These are phyloP conservation scores for Mandrillus leucophaeus DNA, from an alignment of 2,113 vertebrate species.

Conservation along the genomic window DNA sequence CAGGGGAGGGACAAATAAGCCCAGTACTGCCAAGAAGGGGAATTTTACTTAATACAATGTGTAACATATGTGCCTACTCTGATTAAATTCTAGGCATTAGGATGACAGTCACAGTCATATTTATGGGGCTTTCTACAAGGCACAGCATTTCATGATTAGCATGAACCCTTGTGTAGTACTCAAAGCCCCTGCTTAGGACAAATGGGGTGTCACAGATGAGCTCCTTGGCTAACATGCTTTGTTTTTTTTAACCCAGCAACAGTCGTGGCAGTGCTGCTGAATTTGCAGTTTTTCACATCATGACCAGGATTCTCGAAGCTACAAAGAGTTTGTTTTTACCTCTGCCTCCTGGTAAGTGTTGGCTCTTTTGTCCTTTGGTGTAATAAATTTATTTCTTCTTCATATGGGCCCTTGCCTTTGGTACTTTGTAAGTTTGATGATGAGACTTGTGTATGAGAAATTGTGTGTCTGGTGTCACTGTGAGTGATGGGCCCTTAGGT, in stretches of 20 bases:
- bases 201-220: background rate
- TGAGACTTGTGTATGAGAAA: background rate
- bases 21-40: background rate
- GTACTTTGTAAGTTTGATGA: background rate
- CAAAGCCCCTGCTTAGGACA: background rate
- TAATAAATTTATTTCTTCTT: background rate
- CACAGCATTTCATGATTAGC: background rate
- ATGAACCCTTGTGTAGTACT: background rate
- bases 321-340: slow-evolving; percentile 90
- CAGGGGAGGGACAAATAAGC: background rate
- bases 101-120: background rate
- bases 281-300: slow-evolving; percentile 90
- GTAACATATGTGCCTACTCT: background rate
- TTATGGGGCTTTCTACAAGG: background rate
- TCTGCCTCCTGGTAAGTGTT: slow-evolving; percentile 92
- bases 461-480: background rate
- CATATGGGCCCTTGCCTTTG: background rate
- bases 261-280: slow-evolving; percentile 86
- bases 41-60: background rate
- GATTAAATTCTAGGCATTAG: background rate
- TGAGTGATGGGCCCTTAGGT: background rate
- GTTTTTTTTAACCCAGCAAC: slow-evolving; percentile 79
- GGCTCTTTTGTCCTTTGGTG: background rate
- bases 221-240: slow-evolving; percentile 5
- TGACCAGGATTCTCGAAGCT: slow-evolving; percentile 94